Evolutionary conservation across 2,888 invertebrate genomes (phyloP).

Genomic region (Agonopterix alstromeriana): DNA sequence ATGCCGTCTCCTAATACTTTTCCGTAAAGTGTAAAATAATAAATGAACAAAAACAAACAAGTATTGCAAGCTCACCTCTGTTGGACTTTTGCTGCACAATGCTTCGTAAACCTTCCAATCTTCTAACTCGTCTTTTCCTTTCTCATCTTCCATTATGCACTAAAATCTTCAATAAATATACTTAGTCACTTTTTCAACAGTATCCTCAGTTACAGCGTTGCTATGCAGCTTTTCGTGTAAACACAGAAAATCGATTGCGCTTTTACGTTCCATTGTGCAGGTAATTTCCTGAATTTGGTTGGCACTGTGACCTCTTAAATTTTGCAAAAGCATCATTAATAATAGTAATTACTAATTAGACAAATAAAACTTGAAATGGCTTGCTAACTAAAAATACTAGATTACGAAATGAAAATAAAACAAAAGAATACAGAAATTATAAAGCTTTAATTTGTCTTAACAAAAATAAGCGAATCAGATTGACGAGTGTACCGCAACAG

Average conservation of each 20-base stretch:
- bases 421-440: not conserved
- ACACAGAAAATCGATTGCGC: slow-evolving; percentile 36
- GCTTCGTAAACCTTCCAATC: slow-evolving; percentile 87
- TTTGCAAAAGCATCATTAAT: no score
- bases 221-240: slow-evolving; percentile 34
- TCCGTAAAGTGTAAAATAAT: no score
- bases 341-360: no score
- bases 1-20: no score
- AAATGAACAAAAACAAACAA: no score
- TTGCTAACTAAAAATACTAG: no score
- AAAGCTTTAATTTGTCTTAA: not conserved
- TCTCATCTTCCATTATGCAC: slow-evolving; percentile 53
- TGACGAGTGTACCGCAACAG: no score
- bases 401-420: not conserved
- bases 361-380: no score
- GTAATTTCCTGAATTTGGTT: not conserved
- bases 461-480: not conserved
- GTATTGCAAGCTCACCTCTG: slow-evolving; percentile 57
- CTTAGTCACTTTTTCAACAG: not conserved
- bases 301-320: no score
- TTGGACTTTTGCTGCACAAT: slow-evolving; percentile 75
- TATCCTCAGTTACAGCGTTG: slow-evolving; percentile 19
- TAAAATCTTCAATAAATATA: not conserved
- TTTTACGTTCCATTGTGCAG: slow-evolving; percentile 2
- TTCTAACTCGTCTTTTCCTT: slow-evolving; percentile 67